phyloP scores from a whole-genome alignment of 2,888 invertebrate species.

The Dorcus hopei region DNA sequence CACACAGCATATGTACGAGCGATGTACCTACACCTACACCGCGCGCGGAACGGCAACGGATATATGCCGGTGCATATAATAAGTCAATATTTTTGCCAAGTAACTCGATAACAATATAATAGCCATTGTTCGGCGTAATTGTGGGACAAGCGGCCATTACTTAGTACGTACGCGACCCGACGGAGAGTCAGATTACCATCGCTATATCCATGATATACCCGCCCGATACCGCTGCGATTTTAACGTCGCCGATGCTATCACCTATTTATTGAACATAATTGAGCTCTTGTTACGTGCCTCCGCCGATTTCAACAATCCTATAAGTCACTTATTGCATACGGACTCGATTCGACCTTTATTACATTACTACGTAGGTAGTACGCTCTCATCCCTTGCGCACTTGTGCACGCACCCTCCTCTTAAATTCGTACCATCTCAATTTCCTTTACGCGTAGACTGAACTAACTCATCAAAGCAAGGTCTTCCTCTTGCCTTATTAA shows the following conservation, averaged over 20 bases:
- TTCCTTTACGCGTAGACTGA: too few species aligned
- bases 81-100: constrained; percentile 50
- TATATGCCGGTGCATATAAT: constrained; percentile 41
- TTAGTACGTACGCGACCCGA: constrained; percentile 38
- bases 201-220: constrained; percentile 35
- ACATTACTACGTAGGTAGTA: too few species aligned
- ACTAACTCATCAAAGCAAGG: too few species aligned
- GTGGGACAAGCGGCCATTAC: constrained; percentile 48
- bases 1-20: constrained; percentile 35
- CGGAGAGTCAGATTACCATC: constrained; percentile 42
- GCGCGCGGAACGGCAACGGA: constrained; percentile 27
- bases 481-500: too few species aligned
- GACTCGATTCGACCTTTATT: too few species aligned
- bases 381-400: too few species aligned
- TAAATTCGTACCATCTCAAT: too few species aligned
- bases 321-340: too few species aligned
- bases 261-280: constrained; percentile 48
- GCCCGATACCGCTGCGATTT: constrained; percentile 32
- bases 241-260: constrained; percentile 38
- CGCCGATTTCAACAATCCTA: too few species aligned
- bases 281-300: constrained; percentile 35
- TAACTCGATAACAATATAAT: constrained; percentile 50
- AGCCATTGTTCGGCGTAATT: constrained; percentile 50
- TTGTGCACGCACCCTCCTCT: too few species aligned
- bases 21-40: constrained; percentile 40